phyloP scores from a whole-genome alignment of 1,140 invertebrate species.

The Melanaphis sacchari region DNA sequence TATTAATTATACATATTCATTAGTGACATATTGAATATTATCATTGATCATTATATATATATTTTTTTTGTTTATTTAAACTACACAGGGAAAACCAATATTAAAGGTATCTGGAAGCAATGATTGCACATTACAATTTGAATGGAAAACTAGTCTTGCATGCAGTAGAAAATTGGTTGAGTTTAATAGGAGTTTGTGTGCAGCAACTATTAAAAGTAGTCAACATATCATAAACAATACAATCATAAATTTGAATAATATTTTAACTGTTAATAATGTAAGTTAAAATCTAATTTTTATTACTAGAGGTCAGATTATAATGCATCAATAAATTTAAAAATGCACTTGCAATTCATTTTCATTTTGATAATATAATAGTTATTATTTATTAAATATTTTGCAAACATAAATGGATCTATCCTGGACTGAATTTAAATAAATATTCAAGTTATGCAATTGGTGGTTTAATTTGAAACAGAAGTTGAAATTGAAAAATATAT shows the following conservation, averaged over 20 bases:
- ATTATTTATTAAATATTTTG: no score
- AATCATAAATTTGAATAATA: background rate
- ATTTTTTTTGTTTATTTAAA: background rate
- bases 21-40: background rate
- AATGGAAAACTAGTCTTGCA: slow-evolving; percentile 44
- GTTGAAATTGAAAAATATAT: no score
- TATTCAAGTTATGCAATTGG: no score
- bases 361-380: no score
- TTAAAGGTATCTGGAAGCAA: background rate
- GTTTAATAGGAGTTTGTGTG: background rate
- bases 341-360: no score
- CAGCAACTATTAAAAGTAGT: background rate
- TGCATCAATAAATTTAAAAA: background rate
- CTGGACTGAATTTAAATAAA: no score
- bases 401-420: no score
- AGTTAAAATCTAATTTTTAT: background rate
- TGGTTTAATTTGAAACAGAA: no score
- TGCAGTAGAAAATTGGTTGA: background rate
- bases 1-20: background rate
- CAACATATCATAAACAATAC: background rate
- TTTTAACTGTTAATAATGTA: slow-evolving; percentile 24
- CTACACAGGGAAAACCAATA: slow-evolving; percentile 6
- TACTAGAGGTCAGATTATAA: background rate
- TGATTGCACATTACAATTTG: background rate
- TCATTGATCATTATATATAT: background rate